Conservation (phyloP, 2,888 invertebrate species). For the Margaritifera margaritifera region DNA sequence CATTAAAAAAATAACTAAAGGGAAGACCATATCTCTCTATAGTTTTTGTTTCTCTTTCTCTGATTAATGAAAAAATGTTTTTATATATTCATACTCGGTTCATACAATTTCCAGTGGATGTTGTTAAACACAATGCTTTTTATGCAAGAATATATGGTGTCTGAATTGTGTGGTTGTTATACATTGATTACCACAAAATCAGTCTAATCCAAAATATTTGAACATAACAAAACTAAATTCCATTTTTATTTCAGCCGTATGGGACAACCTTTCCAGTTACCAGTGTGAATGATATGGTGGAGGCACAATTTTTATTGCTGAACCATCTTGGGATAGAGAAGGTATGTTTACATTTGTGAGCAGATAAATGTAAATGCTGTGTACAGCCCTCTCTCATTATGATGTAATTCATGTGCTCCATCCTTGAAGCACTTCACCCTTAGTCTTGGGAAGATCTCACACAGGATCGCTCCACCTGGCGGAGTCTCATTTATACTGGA, state of each 20-base stretch:
- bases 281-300: constrained; percentile 69
- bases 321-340: constrained; percentile 68
- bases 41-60: constrained; percentile 4
- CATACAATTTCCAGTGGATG: background rate
- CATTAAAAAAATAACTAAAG: no score
- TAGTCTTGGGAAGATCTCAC: no score
- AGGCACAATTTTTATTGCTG: constrained; percentile 65
- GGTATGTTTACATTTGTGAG: constrained; percentile 35
- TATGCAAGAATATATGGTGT: no score
- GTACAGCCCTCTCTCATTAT: no score
- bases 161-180: no score
- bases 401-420: no score
- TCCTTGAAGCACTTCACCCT: no score
- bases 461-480: no score
- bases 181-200: no score
- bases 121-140: background rate
- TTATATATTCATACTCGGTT: background rate
- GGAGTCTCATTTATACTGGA: no score
- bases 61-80: background rate
- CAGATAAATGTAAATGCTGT: background rate
- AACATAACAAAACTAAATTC: background rate
- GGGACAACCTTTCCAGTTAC: constrained; percentile 70
- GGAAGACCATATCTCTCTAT: no score
- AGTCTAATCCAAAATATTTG: no score
- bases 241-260: constrained; percentile 55